These are phyloP conservation scores for Philopotamus ludificatus DNA, from an alignment of 1,140 invertebrate genomes.

Conservation along the genomic window DNA sequence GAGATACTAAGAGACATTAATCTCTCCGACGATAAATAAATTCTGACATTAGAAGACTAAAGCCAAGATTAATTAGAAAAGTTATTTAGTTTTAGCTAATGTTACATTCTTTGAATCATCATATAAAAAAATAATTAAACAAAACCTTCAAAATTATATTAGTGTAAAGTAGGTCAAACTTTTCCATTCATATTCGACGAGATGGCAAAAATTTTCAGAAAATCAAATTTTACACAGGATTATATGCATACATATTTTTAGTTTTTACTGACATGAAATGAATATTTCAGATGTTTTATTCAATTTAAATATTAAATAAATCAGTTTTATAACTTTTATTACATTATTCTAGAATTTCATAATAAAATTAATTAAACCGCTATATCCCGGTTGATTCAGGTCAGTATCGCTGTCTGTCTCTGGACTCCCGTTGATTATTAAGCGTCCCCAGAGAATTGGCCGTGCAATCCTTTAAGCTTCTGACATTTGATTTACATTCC, in stretches of 20 bases:
- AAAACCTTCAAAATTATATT: too few species aligned
- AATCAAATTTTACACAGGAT: too few species aligned
- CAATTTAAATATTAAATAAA: too few species aligned
- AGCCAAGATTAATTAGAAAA: too few species aligned
- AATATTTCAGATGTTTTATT: too few species aligned
- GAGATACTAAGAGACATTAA: background rate
- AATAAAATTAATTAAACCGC: background rate
- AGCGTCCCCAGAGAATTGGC: background rate
- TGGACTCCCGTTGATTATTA: background rate
- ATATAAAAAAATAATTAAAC: background rate
- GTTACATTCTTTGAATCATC: background rate
- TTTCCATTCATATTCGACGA: too few species aligned
- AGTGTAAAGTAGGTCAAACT: too few species aligned
- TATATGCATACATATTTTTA: too few species aligned
- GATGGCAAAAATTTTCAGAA: too few species aligned
- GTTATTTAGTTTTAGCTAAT: background rate
- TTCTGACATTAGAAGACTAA: background rate
- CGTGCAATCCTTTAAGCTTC: conserved; percentile 3
- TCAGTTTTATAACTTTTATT: too few species aligned
- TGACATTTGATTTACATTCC: conserved; percentile 29
- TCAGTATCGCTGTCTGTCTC: background rate
- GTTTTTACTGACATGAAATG: too few species aligned
- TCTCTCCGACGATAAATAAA: background rate
- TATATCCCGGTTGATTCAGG: background rate
- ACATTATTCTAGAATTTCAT: background rate